Evolutionary conservation across 2,797 vertebrate genomes (phyloP).

Genomic region (Chelonia mydas): DNA sequence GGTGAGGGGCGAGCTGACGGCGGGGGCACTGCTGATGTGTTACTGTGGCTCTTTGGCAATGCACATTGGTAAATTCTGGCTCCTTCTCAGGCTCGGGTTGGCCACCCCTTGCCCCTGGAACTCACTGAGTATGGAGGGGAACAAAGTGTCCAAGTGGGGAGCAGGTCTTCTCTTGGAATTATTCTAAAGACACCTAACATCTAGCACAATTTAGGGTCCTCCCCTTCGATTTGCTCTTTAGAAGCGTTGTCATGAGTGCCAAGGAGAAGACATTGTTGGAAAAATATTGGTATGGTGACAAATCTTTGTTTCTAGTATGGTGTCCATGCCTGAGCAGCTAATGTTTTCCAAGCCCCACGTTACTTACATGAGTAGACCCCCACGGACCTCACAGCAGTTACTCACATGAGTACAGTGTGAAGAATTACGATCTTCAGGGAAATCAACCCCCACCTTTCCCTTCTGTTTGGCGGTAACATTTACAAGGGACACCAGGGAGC

Average conservation of each 20-base stretch:
- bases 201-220: background rate
- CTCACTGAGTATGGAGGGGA: background rate
- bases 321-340: background rate
- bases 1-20: no score
- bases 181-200: background rate
- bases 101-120: background rate
- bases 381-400: background rate
- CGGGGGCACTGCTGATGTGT: no score
- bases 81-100: no score
- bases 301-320: background rate
- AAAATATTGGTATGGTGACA: background rate
- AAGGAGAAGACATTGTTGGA: background rate
- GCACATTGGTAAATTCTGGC: no score
- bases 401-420: background rate
- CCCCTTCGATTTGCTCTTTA: background rate
- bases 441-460: background rate
- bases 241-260: background rate
- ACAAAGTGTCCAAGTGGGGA: conserved; percentile 32
- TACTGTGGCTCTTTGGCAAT: no score
- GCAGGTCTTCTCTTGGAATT: background rate
- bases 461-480: background rate
- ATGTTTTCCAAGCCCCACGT: background rate
- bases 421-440: background rate
- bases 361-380: background rate
- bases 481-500: background rate